Percentiles rank a stretch among this genome's conserved stretches.
Evolutionary conservation across 2,113 vertebrate genomes (phyloP).

Genomic region (Antennarius striatus): DNA sequence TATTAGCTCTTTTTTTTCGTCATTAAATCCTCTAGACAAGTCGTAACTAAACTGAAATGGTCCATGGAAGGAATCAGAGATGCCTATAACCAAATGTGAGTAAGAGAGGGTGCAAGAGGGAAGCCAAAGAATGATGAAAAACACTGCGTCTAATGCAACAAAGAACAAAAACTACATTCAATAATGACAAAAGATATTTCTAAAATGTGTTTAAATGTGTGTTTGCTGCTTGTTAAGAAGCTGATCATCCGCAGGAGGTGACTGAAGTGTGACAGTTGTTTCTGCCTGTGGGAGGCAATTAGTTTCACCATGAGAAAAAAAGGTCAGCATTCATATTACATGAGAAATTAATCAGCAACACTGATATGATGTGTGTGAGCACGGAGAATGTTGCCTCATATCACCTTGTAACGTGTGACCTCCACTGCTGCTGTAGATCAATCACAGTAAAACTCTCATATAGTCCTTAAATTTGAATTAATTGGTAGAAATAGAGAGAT

Average conservation of each 20-base stretch:
- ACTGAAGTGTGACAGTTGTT: neutral
- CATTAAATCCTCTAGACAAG: too few relatives aligned
- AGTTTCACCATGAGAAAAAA: slow-evolving; percentile 18
- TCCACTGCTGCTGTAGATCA: neutral
- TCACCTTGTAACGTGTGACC: slow-evolving; percentile 9
- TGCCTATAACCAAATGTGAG: too few relatives aligned
- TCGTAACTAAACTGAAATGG: too few relatives aligned
- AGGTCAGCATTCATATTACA: slow-evolving; percentile 46
- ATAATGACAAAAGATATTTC: too few relatives aligned
- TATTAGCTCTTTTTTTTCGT: too few relatives aligned
- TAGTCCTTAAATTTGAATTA: neutral
- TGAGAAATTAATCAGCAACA: slow-evolving; percentile 30
- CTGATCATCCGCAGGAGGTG: neutral
- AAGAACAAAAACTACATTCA: too few relatives aligned
- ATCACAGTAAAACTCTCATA: neutral
- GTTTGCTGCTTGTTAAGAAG: slow-evolving; percentile 2
- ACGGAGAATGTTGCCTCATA: neutral
- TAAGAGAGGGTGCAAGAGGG: too few relatives aligned
- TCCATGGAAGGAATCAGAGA: too few relatives aligned
- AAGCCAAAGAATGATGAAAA: too few relatives aligned
- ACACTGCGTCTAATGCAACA: too few relatives aligned
- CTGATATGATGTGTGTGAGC: slow-evolving; percentile 14
- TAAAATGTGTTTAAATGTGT: neutral
- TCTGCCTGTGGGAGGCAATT: slow-evolving; percentile 43
- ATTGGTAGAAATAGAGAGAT: neutral